Evolutionary conservation across 2,797 vertebrate genomes (phyloP).

Genomic region (Cygnus olor): DNA sequence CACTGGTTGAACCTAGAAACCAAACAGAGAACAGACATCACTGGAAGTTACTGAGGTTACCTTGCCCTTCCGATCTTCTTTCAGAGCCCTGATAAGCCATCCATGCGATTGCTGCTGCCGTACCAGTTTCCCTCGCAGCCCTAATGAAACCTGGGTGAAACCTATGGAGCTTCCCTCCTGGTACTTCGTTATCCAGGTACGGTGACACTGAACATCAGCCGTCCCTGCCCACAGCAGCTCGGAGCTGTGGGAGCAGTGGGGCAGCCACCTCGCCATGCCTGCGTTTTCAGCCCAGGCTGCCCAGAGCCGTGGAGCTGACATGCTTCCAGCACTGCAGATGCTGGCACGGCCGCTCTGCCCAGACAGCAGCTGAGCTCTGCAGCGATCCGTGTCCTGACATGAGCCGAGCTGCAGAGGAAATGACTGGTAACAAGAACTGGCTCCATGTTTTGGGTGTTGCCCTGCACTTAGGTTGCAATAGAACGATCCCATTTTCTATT

Average conservation of each 20-base stretch:
- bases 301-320: rapidly evolving
- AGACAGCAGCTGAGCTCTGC: rapidly evolving
- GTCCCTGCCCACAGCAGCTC: rapidly evolving
- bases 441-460: background rate
- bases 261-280: rapidly evolving
- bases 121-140: background rate
- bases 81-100: background rate
- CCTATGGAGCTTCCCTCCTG: background rate
- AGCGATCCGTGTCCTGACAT: rapidly evolving
- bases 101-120: background rate
- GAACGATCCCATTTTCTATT: background rate
- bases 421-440: background rate
- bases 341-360: background rate
- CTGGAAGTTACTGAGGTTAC: background rate
- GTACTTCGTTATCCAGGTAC: rapidly evolving
- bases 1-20: constrained; percentile 91
- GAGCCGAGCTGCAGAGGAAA: background rate
- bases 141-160: background rate
- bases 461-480: rapidly evolving
- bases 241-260: background rate
- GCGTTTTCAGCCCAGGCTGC: rapidly evolving
- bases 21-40: background rate
- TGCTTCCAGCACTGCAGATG: background rate
- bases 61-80: background rate
- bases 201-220: background rate